Base-by-base conservation (phyloP, 2,888 invertebrate species). In the Lycaena phlaeas region DNA sequence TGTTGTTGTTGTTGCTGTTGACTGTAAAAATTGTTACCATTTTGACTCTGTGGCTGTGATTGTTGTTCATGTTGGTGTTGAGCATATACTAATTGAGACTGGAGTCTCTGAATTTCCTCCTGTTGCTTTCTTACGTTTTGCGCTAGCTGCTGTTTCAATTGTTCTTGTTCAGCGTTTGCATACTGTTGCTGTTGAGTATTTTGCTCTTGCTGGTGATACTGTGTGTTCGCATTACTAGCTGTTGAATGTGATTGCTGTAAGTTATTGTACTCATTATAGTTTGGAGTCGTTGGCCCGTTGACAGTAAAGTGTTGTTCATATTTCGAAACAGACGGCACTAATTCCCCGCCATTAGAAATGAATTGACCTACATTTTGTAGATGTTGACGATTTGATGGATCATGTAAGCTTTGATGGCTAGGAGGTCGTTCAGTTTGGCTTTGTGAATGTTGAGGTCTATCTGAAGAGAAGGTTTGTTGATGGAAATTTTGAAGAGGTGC, bases 231-330 rank as follows among this genome's bases (percentile, higher is more conserved):
- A 41, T 44, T 44, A 41, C 44, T 46, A 26, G 46, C 31, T 36
- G 54, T 42, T 38, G 53, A 41, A 36, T 55, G 44, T 26, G 46
- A 60, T 50, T 49, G 66, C 52, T 51, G 51, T 54, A 41, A 64
- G 51, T 59, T n/a, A n/a, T n/a, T 65, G 11, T 78, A 56, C 9
- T 62, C 63, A 48, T 56, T 68, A 45, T 66, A 68, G 47, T 64
- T 59, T 12, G 68, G 52, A 38, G 55, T 49, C 31, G 68, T 66
- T 37, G 77, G 64, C 30, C 70, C 75, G 53, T 77, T 73, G n/a
- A 88, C 82, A 9, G 90, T 87, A 47, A 90, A 87, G 53, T 94
- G 94, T 53, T 93, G 92, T 68, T 94, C 94, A 50, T 88, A 89
- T 74, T 92, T 92, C 4, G 94, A 90, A 43, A 94, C 88, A 11